Percentiles rank a stretch among this genome's conserved stretches.
Evolutionary conservation across 2,797 vertebrate genomes (phyloP).

Genomic region (Rachycentron canadum): DNA sequence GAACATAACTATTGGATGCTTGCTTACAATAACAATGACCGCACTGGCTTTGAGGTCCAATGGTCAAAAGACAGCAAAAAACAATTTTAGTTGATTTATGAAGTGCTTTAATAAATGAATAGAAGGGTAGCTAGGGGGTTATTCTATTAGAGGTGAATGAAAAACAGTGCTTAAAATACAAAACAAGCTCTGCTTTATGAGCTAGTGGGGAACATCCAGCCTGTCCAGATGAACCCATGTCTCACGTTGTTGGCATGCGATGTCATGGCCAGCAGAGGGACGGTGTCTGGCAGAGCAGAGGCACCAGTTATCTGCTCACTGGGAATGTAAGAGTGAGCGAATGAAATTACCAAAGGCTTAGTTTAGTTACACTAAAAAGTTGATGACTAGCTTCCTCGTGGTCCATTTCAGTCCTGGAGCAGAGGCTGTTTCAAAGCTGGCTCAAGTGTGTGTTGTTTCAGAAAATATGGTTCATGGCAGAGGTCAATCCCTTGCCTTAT

Average conservation of each 20-base stretch:
- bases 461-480: slow-evolving; percentile 78
- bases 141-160: slow-evolving; percentile 23
- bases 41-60: slow-evolving; percentile 45
- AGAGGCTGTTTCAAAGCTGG: slow-evolving; percentile 71
- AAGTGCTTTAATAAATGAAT: slow-evolving; percentile 22
- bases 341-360: slow-evolving; percentile 69
- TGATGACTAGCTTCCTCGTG: slow-evolving; percentile 66
- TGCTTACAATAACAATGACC: slow-evolving; percentile 45
- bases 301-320: slow-evolving; percentile 25
- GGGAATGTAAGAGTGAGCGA: slow-evolving; percentile 43
- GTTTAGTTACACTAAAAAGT: slow-evolving; percentile 73
- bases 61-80: slow-evolving; percentile 29
- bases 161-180: slow-evolving; percentile 13
- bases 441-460: slow-evolving; percentile 80
- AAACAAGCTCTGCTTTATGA: slow-evolving; percentile 15
- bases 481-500: slow-evolving; percentile 81
- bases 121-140: not conserved
- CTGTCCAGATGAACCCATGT: slow-evolving; percentile 43
- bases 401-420: slow-evolving; percentile 51
- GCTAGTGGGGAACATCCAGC: slow-evolving; percentile 11
- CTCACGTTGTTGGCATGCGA: slow-evolving; percentile 62
- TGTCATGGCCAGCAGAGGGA: slow-evolving; percentile 61
- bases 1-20: slow-evolving; percentile 35
- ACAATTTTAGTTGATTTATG: slow-evolving; percentile 42
- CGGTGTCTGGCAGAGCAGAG: slow-evolving; percentile 9